Base-by-base conservation (phyloP, 1,140 invertebrate genomes). In the Parasteatoda tepidariorum region DNA sequence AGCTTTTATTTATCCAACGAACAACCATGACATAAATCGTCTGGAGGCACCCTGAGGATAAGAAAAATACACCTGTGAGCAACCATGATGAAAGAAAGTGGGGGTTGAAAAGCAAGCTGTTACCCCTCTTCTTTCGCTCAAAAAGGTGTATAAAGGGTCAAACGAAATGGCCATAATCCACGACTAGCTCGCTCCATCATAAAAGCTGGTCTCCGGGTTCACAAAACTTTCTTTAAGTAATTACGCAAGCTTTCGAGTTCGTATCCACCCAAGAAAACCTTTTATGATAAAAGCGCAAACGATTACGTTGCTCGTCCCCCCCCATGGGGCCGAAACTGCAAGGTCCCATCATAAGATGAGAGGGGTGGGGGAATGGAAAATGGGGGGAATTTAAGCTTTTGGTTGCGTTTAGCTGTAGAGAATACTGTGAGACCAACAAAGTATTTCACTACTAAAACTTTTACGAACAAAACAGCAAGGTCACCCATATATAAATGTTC, bases 81-180 rank as follows among this genome's bases (percentile, higher is more conserved):
- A 62, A 62, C 18, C 34, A 57, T 34, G 57, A 57, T 75, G 34
- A 75, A 62, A 75, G 59, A 57, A 57, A 1, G 28, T 31, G 59
- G 73, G 22, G 30, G 54, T 5, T 7, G 57, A 33, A 78, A 28
- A 48, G 38, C 31, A 55, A 13, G 18, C 11, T 24, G n/a, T 54
- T 54, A 3, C 11, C 24, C 26, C 59, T 28, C 61, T 2, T 24
- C 2, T 4, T n/a, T 33, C 61, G 30, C 38, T 66, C 38, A 41
- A 15, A 66, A 30, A 66, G 74, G 76, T 57, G 41, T 64, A 79
- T 18, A 38, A 79, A 79, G 76, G 76, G 76, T 79, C 76, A 79
- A 79, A 30, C 57, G 76, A 79, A 79, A 79, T 38, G 59, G 30
- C 76, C 76, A 79, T 79, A 79, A 48, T 68, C 76, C 76, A 79